Percentiles rank a stretch among this genome's conserved stretches.
Conservation (phyloP, 2,113 vertebrate genomes). For the Protomyctophum bolini region DNA sequence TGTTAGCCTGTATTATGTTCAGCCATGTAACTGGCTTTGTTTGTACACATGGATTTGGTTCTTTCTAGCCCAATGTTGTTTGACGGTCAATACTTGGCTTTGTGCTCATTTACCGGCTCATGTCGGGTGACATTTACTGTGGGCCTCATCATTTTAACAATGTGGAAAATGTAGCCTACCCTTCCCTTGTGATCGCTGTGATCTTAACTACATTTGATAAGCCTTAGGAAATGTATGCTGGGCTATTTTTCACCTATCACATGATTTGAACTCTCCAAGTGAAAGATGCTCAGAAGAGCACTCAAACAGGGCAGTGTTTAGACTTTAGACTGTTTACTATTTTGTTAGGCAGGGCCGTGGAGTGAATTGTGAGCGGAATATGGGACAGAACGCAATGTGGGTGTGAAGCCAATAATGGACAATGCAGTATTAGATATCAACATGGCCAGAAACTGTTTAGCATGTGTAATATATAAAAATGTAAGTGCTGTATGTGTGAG, state of each 20-base stretch:
- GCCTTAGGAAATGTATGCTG: constrained; percentile 7
- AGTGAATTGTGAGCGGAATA: constrained; percentile 35
- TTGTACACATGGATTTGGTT: constrained; percentile 18
- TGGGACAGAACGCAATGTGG: constrained; percentile 27
- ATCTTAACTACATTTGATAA: background rate
- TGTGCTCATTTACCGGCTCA: background rate
- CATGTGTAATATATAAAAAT: constrained; percentile 56
- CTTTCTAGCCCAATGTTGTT: constrained; percentile 20
- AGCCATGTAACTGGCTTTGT: constrained; percentile 41
- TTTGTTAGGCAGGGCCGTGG: background rate
- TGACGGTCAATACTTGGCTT: background rate
- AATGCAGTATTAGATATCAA: constrained; percentile 39
- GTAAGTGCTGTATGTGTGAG: constrained; percentile 37
- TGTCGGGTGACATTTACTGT: constrained; percentile 6
- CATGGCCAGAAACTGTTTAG: constrained; percentile 34
- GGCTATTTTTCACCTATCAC: constrained; percentile 9
- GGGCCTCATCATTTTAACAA: constrained; percentile 34
- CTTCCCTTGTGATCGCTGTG: background rate
- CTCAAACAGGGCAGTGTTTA: constrained; percentile 20
- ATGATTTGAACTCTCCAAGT: background rate
- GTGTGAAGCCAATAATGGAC: background rate
- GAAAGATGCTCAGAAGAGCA: constrained; percentile 6
- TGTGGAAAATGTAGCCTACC: constrained; percentile 43
- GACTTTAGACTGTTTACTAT: background rate
- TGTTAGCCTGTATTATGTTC: constrained; percentile 28